phyloP scores from a whole-genome alignment of 2,797 vertebrate genomes.

The Gobio occitaniae region DNA sequence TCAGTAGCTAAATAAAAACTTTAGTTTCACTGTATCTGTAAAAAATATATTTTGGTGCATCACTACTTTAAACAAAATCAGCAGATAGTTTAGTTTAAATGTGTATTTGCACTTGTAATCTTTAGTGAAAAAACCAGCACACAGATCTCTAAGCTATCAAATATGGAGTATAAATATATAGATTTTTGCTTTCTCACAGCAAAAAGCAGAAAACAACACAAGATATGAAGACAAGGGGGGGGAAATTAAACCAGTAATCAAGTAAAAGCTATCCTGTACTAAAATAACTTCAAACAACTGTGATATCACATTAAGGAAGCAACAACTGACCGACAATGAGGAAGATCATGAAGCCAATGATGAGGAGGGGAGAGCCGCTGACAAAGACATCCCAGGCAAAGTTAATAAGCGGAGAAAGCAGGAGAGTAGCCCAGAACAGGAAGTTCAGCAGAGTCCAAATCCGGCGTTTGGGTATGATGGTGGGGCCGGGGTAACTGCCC shows the following conservation, averaged over 20 bases:
- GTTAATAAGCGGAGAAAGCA: slow-evolving; percentile 95
- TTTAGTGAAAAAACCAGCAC: not conserved
- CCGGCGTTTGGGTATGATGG: slow-evolving; percentile 84
- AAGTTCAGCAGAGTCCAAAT: slow-evolving; percentile 96
- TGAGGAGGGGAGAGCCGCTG: slow-evolving; percentile 95
- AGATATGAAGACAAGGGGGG: no score
- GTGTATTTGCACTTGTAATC: not conserved
- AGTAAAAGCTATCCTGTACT: not conserved
- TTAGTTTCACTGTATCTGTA: not conserved
- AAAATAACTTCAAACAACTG: not conserved
- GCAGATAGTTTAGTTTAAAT: not conserved
- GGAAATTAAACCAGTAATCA: not conserved
- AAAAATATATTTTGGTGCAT: not conserved
- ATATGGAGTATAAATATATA: not conserved
- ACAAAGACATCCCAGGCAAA: slow-evolving; percentile 91
- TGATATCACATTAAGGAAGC: not conserved
- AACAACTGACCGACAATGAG: slow-evolving; percentile 87
- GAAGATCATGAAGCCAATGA: slow-evolving; percentile 92
- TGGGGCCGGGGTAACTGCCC: slow-evolving; percentile 88
- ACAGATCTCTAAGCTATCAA: not conserved
- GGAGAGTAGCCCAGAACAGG: slow-evolving; percentile 93
- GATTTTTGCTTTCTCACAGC: not conserved
- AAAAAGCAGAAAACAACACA: no score
- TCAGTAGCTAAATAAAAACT: no score
- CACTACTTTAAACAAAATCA: not conserved